Evolutionary conservation across 2,797 vertebrate genomes (phyloP).

Genomic region (Apogon hyalosoma): DNA sequence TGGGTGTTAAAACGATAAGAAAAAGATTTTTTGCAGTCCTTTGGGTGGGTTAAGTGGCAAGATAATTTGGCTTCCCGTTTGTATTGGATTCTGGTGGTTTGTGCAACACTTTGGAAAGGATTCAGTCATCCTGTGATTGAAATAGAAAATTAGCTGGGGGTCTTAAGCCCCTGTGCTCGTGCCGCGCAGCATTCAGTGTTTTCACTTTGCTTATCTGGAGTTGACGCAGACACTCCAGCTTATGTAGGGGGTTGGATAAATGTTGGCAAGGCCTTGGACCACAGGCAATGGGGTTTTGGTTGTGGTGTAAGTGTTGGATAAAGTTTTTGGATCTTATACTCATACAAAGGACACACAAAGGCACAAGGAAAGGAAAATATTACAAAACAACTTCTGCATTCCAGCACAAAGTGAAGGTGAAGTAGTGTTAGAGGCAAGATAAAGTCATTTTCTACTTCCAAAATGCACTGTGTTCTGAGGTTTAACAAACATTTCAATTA

Average conservation of each 20-base stretch:
- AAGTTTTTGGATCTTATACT: background rate
- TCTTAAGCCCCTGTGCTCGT: constrained; percentile 54
- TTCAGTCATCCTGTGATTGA: constrained; percentile 59
- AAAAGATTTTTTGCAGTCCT: constrained; percentile 17
- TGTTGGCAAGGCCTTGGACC: constrained; percentile 21
- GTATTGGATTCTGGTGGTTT: constrained; percentile 29
- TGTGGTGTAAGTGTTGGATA: background rate
- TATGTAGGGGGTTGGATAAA: constrained; percentile 23
- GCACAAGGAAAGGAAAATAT: too few species aligned
- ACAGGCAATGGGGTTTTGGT: constrained; percentile 29
- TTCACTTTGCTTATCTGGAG: constrained; percentile 51
- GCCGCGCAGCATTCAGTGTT: constrained; percentile 31
- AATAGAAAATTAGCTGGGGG: constrained; percentile 61
- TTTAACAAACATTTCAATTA: too few species aligned
- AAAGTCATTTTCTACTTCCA: too few species aligned
- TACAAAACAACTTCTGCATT: too few species aligned
- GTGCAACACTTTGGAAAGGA: constrained; percentile 39
- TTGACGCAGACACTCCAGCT: constrained; percentile 32
- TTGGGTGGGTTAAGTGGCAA: constrained; percentile 35
- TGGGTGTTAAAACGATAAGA: constrained; percentile 18
- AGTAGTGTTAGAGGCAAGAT: too few species aligned
- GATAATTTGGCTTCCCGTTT: constrained; percentile 31
- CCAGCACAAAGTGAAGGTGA: too few species aligned
- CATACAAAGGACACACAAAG: too few species aligned
- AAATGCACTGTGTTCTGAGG: too few species aligned